phyloP scores from a whole-genome alignment of 64 coral and sea anemone genomes.

The Montipora sp. region DNA sequence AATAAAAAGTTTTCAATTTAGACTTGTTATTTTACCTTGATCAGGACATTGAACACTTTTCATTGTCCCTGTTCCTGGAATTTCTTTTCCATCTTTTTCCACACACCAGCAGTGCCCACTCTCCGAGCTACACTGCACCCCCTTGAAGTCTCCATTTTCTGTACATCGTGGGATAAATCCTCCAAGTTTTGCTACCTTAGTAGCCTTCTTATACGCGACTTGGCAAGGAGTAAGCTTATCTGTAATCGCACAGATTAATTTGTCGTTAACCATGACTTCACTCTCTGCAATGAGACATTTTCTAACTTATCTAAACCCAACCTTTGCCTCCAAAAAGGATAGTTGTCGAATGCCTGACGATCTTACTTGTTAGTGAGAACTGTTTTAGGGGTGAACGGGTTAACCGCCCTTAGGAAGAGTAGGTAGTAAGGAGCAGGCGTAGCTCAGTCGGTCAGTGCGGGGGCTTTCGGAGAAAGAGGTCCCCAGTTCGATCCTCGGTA shows the following conservation, averaged over 20 bases:
- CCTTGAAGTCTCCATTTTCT: slow-evolving; percentile 63
- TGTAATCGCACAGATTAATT: neutral
- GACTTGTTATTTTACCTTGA: slow-evolving; percentile 18
- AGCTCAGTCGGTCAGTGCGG: no score
- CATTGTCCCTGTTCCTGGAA: slow-evolving; percentile 65
- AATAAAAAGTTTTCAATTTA: neutral
- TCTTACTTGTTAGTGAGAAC: no score
- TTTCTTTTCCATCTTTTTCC: slow-evolving; percentile 64
- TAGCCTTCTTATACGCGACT: slow-evolving; percentile 54
- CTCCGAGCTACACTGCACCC: slow-evolving; percentile 61
- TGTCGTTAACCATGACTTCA: no score
- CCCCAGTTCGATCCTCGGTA: no score
- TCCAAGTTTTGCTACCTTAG: slow-evolving; percentile 40
- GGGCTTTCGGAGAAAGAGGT: no score
- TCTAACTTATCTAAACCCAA: no score
- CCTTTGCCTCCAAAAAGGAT: no score
- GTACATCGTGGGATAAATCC: slow-evolving; percentile 54
- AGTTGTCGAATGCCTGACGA: no score
- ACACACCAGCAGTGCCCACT: slow-evolving; percentile 87
- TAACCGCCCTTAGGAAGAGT: no score
- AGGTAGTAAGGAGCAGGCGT: no score
- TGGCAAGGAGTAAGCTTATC: slow-evolving; percentile 58
- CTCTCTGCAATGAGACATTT: no score
- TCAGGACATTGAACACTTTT: slow-evolving; percentile 54
- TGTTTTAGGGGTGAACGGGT: no score